Evolutionary conservation across 2,113 vertebrate species (phyloP), one percentile per base, ranked within the genome.

Genomic region (Pelmatolapia mariae): DNA sequence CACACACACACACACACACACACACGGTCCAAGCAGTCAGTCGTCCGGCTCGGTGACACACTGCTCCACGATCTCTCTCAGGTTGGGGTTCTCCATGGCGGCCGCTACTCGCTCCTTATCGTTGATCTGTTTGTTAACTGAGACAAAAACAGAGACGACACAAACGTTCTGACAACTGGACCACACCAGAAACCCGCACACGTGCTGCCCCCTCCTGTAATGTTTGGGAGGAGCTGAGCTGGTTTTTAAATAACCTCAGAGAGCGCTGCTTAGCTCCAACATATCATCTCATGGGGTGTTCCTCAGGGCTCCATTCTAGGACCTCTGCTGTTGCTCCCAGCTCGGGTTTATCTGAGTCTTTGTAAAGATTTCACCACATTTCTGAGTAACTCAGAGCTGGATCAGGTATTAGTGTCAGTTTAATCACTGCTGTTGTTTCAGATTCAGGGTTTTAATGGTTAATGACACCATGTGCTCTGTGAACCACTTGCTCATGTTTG

Each of bases 71-170:
- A 99, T 99, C 53, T 99, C 98, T 26, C 98, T 95, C 86, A 99
- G 93, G 93, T 96, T 98, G 0, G 99, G 98, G 88, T 99, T 99
- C 92, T 99, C 99, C 98, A 99, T 99, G 0, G 99, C 99, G 2
- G 99, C 99, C 0, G 98, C 98, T n/a, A 99, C 98, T n/a, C 98
- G 95, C 90, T 99, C 99, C 87, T 99, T 99, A 92, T 99, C 99
- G 0, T 99, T 99, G 95, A 99, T 99, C 96, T 99, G 99, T 87
- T 99, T 99, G 95, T 99, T 99, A 88, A 99, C 99, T 99, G 96
- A 90, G 12, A 84, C 26, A 93, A 38, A 90, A 45, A 81, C 11
- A 73, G 11, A 68, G 36, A 22, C 29, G 31, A 33, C 63, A 68
- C 10, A 68, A 66, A 38, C 3, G 33, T 4, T 68, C 19, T 68